Percentiles rank a stretch among this genome's conserved stretches.
These are phyloP conservation scores for Strix occidentalis DNA, from an alignment of 2,797 vertebrate species.

Conservation along the genomic window DNA sequence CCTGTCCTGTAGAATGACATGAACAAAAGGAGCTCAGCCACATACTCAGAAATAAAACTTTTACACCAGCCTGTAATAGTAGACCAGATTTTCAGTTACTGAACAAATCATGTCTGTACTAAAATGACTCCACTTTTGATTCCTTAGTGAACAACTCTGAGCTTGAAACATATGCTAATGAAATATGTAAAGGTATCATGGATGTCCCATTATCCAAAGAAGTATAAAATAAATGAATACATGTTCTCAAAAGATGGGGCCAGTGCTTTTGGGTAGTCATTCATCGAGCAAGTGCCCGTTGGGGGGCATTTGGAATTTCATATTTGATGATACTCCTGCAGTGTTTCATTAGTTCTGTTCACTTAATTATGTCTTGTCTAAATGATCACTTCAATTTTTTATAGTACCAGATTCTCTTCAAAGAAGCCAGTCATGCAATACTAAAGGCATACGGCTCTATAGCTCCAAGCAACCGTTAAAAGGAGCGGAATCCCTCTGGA, in stretches of 20 bases:
- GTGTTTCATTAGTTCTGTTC: slow-evolving; percentile 59
- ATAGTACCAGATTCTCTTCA: slow-evolving; percentile 26
- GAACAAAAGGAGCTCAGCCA: not conserved
- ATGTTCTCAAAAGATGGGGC: not conserved
- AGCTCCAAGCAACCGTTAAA: not conserved
- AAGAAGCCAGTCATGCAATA: slow-evolving; percentile 31
- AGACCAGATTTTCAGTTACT: not conserved
- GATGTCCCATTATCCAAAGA: not conserved
- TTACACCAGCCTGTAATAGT: not conserved
- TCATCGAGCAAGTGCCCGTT: not conserved
- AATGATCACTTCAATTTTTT: slow-evolving; percentile 59
- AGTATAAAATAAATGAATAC: slow-evolving; percentile 7
- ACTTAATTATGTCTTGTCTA: slow-evolving; percentile 63
- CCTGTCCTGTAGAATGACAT: not conserved
- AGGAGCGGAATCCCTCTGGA: not conserved
- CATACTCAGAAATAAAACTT: not conserved
- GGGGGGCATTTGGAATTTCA: not conserved
- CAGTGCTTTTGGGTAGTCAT: not conserved
- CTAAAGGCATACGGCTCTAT: slow-evolving; percentile 3
- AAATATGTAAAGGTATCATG: slow-evolving; percentile 35
- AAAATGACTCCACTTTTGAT: not conserved
- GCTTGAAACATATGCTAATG: slow-evolving; percentile 3
- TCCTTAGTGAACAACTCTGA: slow-evolving; percentile 5
- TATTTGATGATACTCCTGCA: slow-evolving; percentile 30
- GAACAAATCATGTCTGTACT: not conserved